Evolutionary conservation across 2,113 vertebrate genomes (phyloP), one percentile per base, ranked within the genome.

Genomic region (Misgurnus mizolepis): DNA sequence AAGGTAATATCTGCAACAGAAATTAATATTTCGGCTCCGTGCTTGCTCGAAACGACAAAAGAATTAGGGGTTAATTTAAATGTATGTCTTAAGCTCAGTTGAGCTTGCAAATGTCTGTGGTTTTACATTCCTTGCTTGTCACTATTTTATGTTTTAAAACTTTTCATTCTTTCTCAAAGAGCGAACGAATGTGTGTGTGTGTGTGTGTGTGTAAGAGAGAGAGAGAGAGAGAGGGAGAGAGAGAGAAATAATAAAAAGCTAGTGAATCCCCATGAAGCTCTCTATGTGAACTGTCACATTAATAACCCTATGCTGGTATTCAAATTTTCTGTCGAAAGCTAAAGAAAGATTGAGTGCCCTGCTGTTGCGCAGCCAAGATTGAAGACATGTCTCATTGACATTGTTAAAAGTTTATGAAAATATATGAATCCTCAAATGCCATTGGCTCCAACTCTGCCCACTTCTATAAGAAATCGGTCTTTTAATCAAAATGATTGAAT

Each of bases 381-480:
- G 97, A 98, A 96, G 97, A 98, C 95, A 94, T 97, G 95, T 96
- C 95, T 96, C 94, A 95, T 93, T 97, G 96, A 98, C 96, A 97
- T 96, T 92, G 91, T 97, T 98, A 96, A 97, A 98, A 99, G 96
- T 98, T 98, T 97, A 98, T 98, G 97, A 98, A 97, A 98, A 98
- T 97, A 98, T 98, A 98, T 97, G 96, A 97, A 97, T 95, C 96
- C 94, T 97, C 95, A 96, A 92, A 92, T 89, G 87, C 95, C 95
- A 96, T 94, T 96, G 96, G 96, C 93, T 95, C 93, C 92, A 94
- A 96, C 94, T 96, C 93, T 94, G 92, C 93, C 90, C 92, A 94
- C 92, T 95, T 96, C 94, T 94, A 93, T 94, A 93, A 95, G 94
- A 95, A 97, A 98, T 96, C 94, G 94, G 93, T 95, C 94, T 97